phyloP scores from a whole-genome alignment of 2,797 vertebrate species.

The Staurois parvus region DNA sequence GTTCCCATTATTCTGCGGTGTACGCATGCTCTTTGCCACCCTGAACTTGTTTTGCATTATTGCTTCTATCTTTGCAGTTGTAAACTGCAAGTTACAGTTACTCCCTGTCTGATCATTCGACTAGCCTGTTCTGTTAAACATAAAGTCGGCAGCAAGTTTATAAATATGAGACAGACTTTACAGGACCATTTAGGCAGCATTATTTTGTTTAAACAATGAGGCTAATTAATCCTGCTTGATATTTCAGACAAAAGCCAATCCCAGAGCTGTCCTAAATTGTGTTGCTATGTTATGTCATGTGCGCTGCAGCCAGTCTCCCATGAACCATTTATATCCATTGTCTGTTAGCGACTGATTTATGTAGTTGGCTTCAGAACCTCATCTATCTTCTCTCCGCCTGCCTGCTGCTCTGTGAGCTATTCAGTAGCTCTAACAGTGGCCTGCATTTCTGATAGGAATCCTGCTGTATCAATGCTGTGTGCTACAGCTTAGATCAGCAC shows the following conservation, averaged over 20 bases:
- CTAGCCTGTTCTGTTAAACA: no score
- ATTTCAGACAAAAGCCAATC: conserved; percentile 48
- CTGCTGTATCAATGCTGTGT: conserved; percentile 25
- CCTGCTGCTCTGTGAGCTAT: conserved; percentile 44
- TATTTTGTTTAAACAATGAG: conserved; percentile 41
- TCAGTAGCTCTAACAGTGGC: conserved; percentile 42
- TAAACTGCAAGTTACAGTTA: no score
- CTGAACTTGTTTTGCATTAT: no score
- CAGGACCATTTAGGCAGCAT: conserved; percentile 9
- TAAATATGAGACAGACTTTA: conserved; percentile 11
- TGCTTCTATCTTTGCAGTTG: no score
- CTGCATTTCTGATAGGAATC: conserved; percentile 43
- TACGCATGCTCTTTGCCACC: no score
- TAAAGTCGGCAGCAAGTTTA: neutral
- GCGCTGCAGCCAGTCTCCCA: conserved; percentile 53
- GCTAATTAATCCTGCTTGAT: conserved; percentile 58
- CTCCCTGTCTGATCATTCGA: no score
- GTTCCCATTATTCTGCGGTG: no score
- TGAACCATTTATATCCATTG: conserved; percentile 60
- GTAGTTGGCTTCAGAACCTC: conserved; percentile 58
- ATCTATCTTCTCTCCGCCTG: conserved; percentile 60
- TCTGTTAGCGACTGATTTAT: conserved; percentile 61
- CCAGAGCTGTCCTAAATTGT: conserved; percentile 52
- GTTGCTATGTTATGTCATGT: conserved; percentile 58
- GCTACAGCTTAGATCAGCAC: conserved; percentile 8